These are phyloP conservation scores for Odontomyia ornata DNA, from an alignment of 2,888 invertebrate species.

Conservation along the genomic window DNA sequence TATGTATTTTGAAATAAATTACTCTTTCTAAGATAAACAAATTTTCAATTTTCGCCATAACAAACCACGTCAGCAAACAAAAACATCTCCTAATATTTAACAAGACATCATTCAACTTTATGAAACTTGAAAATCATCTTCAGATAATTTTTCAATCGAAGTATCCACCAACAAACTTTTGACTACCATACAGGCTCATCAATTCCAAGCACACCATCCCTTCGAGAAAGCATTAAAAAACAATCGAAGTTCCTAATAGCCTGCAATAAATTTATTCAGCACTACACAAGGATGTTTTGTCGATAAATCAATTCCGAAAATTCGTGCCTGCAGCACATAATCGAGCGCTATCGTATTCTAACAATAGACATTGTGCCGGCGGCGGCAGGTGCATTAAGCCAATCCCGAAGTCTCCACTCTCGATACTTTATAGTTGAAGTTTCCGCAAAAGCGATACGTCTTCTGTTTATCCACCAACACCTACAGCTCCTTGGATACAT, in stretches of 20 bases:
- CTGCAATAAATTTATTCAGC: slow-evolving; percentile 50
- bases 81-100: too few relatives aligned
- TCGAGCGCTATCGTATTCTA: slow-evolving; percentile 5
- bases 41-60: too few relatives aligned
- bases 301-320: slow-evolving; percentile 46
- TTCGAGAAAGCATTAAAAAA: slow-evolving; percentile 48
- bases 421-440: neutral
- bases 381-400: slow-evolving; percentile 33
- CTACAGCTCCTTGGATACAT: neutral
- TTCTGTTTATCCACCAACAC: slow-evolving; percentile 5
- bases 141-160: neutral
- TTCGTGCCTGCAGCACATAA: slow-evolving; percentile 37
- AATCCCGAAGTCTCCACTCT: neutral
- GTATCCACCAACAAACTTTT: neutral
- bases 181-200: neutral
- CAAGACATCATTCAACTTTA: too few relatives aligned
- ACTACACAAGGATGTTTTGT: slow-evolving; percentile 45
- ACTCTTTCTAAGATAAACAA: too few relatives aligned
- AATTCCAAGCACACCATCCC: slow-evolving; percentile 10
- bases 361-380: slow-evolving; percentile 17
- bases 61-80: too few relatives aligned
- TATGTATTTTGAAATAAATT: too few relatives aligned
- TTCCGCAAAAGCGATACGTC: slow-evolving; percentile 18
- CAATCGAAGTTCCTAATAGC: slow-evolving; percentile 48
- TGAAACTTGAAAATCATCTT: neutral